Evolutionary conservation across 2,888 invertebrate genomes (phyloP).

Genomic region (Leuctra nigra): DNA sequence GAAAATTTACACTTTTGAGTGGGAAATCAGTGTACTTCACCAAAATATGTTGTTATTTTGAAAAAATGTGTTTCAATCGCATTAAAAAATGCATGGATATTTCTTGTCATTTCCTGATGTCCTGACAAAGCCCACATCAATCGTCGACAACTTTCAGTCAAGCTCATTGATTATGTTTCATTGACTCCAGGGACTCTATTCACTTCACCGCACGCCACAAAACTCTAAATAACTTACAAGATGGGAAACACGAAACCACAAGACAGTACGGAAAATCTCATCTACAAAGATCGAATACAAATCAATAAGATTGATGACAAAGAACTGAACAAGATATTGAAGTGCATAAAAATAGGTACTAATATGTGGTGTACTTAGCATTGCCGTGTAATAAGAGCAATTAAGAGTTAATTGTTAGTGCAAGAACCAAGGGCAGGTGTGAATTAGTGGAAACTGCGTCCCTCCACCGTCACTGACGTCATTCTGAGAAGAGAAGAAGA

Average conservation of each 20-base stretch:
- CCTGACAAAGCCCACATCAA: too few relatives aligned
- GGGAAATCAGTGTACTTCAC: too few relatives aligned
- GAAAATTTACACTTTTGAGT: too few relatives aligned
- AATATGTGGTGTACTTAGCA: not conserved
- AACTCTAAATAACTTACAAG: not conserved
- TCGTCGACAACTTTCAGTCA: too few relatives aligned
- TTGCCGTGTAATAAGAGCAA: slow-evolving; percentile 10
- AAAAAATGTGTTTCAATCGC: too few relatives aligned
- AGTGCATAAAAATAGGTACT: not conserved
- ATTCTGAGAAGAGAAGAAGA: slow-evolving; percentile 16
- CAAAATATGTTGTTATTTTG: not conserved
- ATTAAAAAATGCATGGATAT: not conserved
- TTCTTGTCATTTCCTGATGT: not conserved
- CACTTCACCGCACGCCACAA: slow-evolving; percentile 3
- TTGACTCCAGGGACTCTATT: too few relatives aligned
- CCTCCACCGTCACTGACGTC: not conserved
- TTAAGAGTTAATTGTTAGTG: slow-evolving; percentile 16
- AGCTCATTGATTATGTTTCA: too few relatives aligned
- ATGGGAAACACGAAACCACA: slow-evolving; percentile 5
- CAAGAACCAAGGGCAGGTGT: slow-evolving; percentile 12
- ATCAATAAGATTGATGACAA: not conserved
- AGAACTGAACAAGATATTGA: too few relatives aligned
- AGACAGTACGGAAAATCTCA: not conserved
- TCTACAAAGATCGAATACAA: not conserved
- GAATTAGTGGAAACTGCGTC: not conserved